Evolutionary conservation across 2,797 vertebrate genomes (phyloP).

Genomic region (Eutrigla gurnardus): DNA sequence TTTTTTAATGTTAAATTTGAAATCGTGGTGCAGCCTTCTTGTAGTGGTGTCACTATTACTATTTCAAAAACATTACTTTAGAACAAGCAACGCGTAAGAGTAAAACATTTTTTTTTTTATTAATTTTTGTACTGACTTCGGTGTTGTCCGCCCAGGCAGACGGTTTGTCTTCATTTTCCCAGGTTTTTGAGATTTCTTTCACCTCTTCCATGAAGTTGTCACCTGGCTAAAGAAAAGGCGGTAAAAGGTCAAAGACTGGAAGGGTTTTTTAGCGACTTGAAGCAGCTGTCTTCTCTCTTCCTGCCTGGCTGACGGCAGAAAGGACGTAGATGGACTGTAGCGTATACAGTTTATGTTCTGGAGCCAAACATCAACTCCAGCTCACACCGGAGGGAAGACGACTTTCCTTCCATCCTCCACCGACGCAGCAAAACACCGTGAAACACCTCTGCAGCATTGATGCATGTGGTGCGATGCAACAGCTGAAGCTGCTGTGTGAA

Average conservation of each 20-base stretch:
- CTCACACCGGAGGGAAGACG: not conserved
- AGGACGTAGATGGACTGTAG: not conserved
- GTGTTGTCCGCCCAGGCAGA: not conserved
- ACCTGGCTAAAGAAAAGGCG: too few species aligned
- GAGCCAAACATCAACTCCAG: constrained; percentile 1
- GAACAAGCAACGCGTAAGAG: not conserved
- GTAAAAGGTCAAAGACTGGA: not conserved
- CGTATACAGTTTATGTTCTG: constrained; percentile 29
- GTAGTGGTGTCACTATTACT: not conserved
- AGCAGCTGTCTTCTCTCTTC: constrained; percentile 19
- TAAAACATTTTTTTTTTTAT: too few species aligned
- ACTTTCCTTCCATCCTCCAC: not conserved
- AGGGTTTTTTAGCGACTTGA: not conserved
- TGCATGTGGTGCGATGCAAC: too few species aligned
- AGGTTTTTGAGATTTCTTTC: too few species aligned
- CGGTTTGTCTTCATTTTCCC: not conserved
- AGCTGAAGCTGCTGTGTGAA: too few species aligned
- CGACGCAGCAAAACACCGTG: not conserved
- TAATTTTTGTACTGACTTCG: not conserved
- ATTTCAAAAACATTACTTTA: not conserved
- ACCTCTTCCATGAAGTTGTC: not conserved
- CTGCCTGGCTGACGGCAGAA: not conserved
- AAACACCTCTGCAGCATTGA: too few species aligned
- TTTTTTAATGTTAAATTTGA: not conserved
- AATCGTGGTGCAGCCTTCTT: not conserved